Conservation (phyloP, 2,113 vertebrate genomes). For the Ardeotis arabs region DNA sequence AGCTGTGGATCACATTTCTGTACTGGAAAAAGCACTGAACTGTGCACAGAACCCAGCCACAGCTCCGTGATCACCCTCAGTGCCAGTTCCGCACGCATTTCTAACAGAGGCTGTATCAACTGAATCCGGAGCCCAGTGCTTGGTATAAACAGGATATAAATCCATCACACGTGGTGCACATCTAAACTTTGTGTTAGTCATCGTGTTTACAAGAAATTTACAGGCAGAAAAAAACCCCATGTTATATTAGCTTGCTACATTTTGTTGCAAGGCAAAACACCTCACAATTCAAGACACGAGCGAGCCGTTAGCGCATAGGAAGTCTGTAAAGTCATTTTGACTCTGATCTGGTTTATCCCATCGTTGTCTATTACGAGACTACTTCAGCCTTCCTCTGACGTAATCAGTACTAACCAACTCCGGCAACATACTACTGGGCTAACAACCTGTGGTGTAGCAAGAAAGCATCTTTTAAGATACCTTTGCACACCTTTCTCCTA, state of each 20-base stretch:
- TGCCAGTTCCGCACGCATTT: not conserved
- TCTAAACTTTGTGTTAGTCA: not conserved
- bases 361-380: not conserved
- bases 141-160: not conserved
- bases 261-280: not conserved
- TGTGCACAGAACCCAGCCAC: not conserved
- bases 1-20: not conserved
- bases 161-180: not conserved
- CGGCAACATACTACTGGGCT: not conserved
- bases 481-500: not conserved
- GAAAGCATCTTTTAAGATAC: not conserved
- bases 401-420: not conserved
- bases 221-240: not conserved
- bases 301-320: not conserved
- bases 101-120: not conserved
- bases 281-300: not conserved
- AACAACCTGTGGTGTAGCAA: not conserved
- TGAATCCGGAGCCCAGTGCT: not conserved
- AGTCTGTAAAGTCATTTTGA: not conserved
- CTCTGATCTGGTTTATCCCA: not conserved
- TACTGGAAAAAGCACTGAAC: not conserved
- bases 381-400: not conserved
- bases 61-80: not conserved
- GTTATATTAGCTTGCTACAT: not conserved
- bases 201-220: constrained; percentile 23